phyloP scores from a whole-genome alignment of 2,888 invertebrate species.

The Luperina nickerlii region DNA sequence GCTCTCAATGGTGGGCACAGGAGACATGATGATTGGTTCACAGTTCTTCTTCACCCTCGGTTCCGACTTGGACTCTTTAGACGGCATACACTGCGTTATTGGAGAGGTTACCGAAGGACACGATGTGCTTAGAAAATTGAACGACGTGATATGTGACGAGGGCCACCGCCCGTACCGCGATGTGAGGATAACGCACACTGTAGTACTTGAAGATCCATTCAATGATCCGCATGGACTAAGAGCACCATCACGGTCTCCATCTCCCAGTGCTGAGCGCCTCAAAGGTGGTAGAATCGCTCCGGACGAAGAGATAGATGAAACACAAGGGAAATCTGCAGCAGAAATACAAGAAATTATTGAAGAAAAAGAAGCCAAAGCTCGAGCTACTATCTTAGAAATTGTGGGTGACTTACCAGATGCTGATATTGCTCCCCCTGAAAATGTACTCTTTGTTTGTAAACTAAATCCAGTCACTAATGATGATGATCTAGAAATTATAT shows the following conservation, averaged over 20 bases:
- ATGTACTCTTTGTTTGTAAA: slow-evolving; percentile 99
- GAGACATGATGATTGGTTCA: slow-evolving; percentile 96
- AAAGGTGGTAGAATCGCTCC: slow-evolving; percentile 97
- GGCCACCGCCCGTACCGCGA: slow-evolving; percentile 98
- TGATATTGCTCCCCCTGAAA: slow-evolving; percentile 99
- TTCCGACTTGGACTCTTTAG: slow-evolving; percentile 96
- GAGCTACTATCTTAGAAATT: slow-evolving; percentile 99
- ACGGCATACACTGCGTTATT: slow-evolving; percentile 98
- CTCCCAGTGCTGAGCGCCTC: slow-evolving; percentile 95
- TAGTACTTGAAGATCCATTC: slow-evolving; percentile 98
- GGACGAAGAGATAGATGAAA: slow-evolving; percentile 98
- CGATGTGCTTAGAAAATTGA: slow-evolving; percentile 96
- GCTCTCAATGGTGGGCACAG: slow-evolving; percentile 98
- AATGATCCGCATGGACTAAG: slow-evolving; percentile 95
- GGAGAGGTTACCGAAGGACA: slow-evolving; percentile 98
- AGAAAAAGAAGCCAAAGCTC: slow-evolving; percentile 98
- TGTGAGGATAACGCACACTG: slow-evolving; percentile 98
- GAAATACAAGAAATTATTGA: slow-evolving; percentile 97
- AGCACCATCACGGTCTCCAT: slow-evolving; percentile 96
- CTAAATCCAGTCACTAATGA: slow-evolving; percentile 99
- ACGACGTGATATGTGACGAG: slow-evolving; percentile 98
- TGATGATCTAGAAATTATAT: slow-evolving; percentile 99
- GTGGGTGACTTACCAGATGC: slow-evolving; percentile 99
- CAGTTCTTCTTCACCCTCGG: slow-evolving; percentile 99
- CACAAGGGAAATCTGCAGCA: slow-evolving; percentile 94